These are phyloP conservation scores for Littorina saxatilis DNA, from an alignment of 1,140 invertebrate species.

Conservation along the genomic window DNA sequence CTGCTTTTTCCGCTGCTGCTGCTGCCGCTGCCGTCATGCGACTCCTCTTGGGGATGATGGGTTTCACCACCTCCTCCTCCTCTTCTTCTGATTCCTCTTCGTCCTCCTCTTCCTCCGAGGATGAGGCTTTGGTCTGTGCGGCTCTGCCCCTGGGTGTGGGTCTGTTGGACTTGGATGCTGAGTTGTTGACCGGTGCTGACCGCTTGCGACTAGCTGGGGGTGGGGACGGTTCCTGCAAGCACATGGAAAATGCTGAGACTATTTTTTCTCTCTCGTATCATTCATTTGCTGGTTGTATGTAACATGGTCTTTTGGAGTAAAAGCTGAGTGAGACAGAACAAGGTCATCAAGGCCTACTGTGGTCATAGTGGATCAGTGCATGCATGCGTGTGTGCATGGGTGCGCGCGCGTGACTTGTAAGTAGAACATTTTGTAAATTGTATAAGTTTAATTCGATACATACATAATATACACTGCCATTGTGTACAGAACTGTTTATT, in stretches of 20 bases:
- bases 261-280: background rate
- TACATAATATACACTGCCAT: no score
- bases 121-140: background rate
- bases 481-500: no score
- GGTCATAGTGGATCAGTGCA: no score
- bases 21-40: background rate
- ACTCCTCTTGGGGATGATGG: background rate
- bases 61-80: constrained; percentile 28
- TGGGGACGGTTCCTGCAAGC: background rate
- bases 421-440: no score
- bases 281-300: no score
- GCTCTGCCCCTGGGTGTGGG: background rate
- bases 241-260: background rate
- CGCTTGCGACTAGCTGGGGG: constrained; percentile 13
- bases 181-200: background rate
- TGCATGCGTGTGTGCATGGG: no score
- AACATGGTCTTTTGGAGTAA: background rate
- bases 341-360: no score
- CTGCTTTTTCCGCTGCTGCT: background rate
- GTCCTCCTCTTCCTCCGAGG: constrained; percentile 33
- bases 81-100: constrained; percentile 38
- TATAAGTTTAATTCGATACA: no score
- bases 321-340: background rate
- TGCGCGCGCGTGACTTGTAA: no score
- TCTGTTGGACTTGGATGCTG: background rate